phyloP scores from a whole-genome alignment of 2,888 invertebrate genomes.

The Drosophila fulvimacula region DNA sequence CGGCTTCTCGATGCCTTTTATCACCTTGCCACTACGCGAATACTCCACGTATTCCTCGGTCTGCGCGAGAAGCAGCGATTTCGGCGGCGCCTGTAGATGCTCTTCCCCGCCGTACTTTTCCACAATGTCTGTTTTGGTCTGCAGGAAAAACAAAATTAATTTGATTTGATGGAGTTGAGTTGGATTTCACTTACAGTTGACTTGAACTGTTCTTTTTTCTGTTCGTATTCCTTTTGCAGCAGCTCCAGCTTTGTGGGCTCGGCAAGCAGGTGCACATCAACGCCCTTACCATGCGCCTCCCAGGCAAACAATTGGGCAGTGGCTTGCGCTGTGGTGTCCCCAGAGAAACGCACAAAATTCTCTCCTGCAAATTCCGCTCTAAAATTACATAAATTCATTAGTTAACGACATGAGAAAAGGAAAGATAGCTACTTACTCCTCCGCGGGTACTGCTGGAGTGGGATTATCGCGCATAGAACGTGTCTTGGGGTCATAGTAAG shows the following conservation, averaged over 20 bases:
- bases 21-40: slow-evolving; percentile 95
- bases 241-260: slow-evolving; percentile 99
- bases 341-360: slow-evolving; percentile 97
- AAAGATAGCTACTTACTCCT: slow-evolving; percentile 84
- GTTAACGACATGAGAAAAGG: accelerated
- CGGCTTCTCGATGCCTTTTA: slow-evolving; percentile 94
- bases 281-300: slow-evolving; percentile 97
- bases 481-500: slow-evolving; percentile 99
- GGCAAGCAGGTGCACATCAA: slow-evolving; percentile 97
- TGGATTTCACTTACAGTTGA: slow-evolving; percentile 84
- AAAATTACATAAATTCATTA: background rate
- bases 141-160: slow-evolving; percentile 52
- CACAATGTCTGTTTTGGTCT: slow-evolving; percentile 93
- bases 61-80: slow-evolving; percentile 94
- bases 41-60: slow-evolving; percentile 98
- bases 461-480: slow-evolving; percentile 99
- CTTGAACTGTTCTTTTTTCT: slow-evolving; percentile 95
- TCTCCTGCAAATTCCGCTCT: slow-evolving; percentile 94
- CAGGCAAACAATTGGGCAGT: slow-evolving; percentile 98
- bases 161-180: too few species aligned
- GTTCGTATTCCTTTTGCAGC: slow-evolving; percentile 94
- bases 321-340: slow-evolving; percentile 96
- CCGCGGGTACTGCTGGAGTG: slow-evolving; percentile 87
- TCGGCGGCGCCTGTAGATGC: slow-evolving; percentile 94
- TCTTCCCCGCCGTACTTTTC: slow-evolving; percentile 98